Conservation (phyloP, 2,888 invertebrate genomes). For the Microdon myrmicae region DNA sequence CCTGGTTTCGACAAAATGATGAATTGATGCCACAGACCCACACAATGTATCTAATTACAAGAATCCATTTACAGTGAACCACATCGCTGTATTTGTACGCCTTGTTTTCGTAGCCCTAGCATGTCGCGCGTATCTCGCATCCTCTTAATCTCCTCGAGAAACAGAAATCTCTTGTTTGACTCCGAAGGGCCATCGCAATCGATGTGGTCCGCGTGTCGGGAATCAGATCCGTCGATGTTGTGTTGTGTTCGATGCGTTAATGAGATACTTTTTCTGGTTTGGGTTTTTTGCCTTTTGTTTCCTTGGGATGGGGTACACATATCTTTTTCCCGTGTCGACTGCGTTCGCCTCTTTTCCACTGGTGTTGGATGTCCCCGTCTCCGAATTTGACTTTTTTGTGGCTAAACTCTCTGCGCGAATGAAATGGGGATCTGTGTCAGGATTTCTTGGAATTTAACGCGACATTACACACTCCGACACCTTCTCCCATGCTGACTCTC, state of each 20-base stretch:
- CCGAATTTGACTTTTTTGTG: slow-evolving; percentile 61
- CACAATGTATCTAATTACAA: slow-evolving; percentile 48
- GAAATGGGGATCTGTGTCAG: slow-evolving; percentile 51
- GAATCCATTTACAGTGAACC: slow-evolving; percentile 30
- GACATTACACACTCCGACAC: slow-evolving; percentile 52
- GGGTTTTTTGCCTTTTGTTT: slow-evolving; percentile 12
- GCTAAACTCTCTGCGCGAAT: slow-evolving; percentile 34
- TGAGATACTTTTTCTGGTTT: slow-evolving; percentile 48
- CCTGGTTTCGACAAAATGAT: slow-evolving; percentile 43
- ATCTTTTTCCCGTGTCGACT: slow-evolving; percentile 52
- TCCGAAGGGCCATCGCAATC: slow-evolving; percentile 31
- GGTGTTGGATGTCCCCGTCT: slow-evolving; percentile 41
- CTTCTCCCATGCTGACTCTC: slow-evolving; percentile 19
- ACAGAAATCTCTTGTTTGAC: slow-evolving; percentile 22
- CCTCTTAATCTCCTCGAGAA: slow-evolving; percentile 32
- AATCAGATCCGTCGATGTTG: slow-evolving; percentile 44
- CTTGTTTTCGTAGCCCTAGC: slow-evolving; percentile 13
- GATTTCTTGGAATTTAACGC: slow-evolving; percentile 52
- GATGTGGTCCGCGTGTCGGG: slow-evolving; percentile 25
- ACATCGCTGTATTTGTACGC: slow-evolving; percentile 14
- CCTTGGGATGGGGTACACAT: slow-evolving; percentile 14
- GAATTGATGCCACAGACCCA: slow-evolving; percentile 45
- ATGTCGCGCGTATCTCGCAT: slow-evolving; percentile 16
- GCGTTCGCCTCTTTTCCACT: slow-evolving; percentile 52
- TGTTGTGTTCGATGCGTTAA: slow-evolving; percentile 52